phyloP scores from a whole-genome alignment of 2,113 vertebrate genomes.

The Odocoileus virginianus region DNA sequence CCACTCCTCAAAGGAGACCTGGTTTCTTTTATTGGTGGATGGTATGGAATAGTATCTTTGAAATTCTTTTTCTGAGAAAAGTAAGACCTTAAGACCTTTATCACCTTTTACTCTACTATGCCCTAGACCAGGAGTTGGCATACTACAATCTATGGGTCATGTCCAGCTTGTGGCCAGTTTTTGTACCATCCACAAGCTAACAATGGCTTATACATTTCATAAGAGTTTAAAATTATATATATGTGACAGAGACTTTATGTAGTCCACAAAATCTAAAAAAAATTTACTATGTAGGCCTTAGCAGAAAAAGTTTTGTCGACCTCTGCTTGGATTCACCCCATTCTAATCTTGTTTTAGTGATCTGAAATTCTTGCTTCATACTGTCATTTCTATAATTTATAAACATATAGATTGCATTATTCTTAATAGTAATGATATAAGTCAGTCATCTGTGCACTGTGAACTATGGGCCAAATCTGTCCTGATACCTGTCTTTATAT shows the following conservation, averaged over 20 bases:
- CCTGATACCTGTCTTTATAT: not conserved
- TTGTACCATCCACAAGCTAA: not conserved
- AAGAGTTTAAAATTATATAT: not conserved
- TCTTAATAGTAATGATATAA: not conserved
- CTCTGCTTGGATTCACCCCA: not conserved
- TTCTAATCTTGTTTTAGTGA: not conserved
- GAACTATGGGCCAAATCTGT: not conserved
- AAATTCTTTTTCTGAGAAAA: not conserved
- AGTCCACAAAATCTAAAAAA: not conserved
- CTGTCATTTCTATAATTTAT: not conserved
- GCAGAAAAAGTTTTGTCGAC: not conserved
- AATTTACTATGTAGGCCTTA: not conserved
- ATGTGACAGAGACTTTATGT: not conserved
- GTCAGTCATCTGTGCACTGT: not conserved
- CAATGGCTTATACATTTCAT: not conserved
- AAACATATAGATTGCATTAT: not conserved
- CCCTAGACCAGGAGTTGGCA: not conserved
- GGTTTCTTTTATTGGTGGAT: not conserved
- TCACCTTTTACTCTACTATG: not conserved
- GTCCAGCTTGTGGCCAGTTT: not conserved
- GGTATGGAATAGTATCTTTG: not conserved
- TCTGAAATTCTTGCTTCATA: not conserved
- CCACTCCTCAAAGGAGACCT: not conserved
- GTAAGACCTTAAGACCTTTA: not conserved
- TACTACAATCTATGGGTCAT: not conserved